Evolutionary conservation across 2,113 vertebrate genomes (phyloP).

Genomic region (Salminus brasiliensis): DNA sequence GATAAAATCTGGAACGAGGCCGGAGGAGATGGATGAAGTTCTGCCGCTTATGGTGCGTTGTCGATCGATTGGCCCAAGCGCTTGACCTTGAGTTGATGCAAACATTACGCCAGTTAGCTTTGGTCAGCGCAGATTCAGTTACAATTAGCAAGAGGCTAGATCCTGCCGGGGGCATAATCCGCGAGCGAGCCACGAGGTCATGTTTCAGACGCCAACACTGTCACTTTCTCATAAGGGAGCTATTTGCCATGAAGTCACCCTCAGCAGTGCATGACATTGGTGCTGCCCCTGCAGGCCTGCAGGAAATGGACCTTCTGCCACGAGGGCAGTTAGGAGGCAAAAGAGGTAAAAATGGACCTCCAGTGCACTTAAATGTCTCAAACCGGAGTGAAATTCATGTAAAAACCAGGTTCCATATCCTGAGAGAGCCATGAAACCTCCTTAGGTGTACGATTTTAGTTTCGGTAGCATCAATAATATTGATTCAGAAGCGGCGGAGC

Average conservation of each 20-base stretch:
- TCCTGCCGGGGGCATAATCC: conserved; percentile 66
- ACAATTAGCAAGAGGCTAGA: conserved; percentile 80
- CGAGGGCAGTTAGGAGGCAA: background rate
- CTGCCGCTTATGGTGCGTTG: conserved; percentile 53
- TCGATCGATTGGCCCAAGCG: conserved; percentile 69
- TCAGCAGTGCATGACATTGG: conserved; percentile 23
- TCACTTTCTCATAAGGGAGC: conserved; percentile 45
- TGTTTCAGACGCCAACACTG: conserved; percentile 66
- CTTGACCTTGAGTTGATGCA: conserved; percentile 77
- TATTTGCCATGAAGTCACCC: conserved; percentile 37
- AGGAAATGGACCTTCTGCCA: conserved; percentile 13
- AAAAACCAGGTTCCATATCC: background rate
- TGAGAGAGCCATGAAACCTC: conserved; percentile 9
- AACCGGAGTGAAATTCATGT: background rate
- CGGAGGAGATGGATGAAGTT: conserved; percentile 62
- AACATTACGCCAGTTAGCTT: conserved; percentile 66
- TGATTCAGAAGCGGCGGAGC: conserved; percentile 25
- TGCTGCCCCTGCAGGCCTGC: conserved; percentile 4
- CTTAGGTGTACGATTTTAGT: conserved; percentile 22
- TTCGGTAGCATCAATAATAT: conserved; percentile 41
- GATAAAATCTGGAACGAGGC: conserved; percentile 38
- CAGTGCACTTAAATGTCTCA: background rate
- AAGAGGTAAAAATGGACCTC: background rate
- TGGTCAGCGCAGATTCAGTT: conserved; percentile 77
- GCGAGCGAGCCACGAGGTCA: conserved; percentile 57